These are phyloP conservation scores for Ladona fulva DNA, from an alignment of 1,140 invertebrate species.

Conservation along the genomic window DNA sequence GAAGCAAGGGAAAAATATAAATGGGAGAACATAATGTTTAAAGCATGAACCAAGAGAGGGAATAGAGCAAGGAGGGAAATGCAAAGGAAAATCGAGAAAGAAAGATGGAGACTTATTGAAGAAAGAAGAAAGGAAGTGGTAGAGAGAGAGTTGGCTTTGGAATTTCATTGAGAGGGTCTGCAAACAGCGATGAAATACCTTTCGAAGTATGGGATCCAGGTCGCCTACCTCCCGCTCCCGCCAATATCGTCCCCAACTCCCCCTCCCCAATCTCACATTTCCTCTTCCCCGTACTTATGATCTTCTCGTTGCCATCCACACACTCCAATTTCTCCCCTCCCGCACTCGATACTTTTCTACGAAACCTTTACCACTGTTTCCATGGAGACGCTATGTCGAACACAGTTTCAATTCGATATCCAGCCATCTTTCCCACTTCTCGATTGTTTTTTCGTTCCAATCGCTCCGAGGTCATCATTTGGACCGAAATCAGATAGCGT, in stretches of 20 bases:
- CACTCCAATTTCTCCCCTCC: neutral
- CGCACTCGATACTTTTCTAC: too few species aligned
- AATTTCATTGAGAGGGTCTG: neutral
- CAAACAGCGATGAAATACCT: slow-evolving; percentile 9
- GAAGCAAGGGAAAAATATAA: too few species aligned
- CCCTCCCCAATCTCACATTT: neutral
- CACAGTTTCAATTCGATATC: too few species aligned
- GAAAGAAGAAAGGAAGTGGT: neutral
- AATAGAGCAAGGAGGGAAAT: neutral
- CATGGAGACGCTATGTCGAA: too few species aligned
- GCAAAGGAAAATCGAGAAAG: neutral
- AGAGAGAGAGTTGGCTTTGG: neutral
- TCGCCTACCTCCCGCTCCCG: too few species aligned
- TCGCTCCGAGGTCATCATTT: too few species aligned
- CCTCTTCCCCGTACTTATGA: neutral
- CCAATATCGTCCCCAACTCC: too few species aligned
- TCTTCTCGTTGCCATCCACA: neutral
- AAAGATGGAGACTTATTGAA: neutral
- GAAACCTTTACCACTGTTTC: too few species aligned
- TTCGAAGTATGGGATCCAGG: neutral
- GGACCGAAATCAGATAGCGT: too few species aligned
- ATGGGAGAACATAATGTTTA: too few species aligned
- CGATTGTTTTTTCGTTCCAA: too few species aligned
- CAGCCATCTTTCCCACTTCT: too few species aligned
- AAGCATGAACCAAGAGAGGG: neutral